Evolutionary conservation across 2,113 vertebrate species (phyloP), one percentile per base, ranked within the genome.

Genomic region (Mobula birostris): DNA sequence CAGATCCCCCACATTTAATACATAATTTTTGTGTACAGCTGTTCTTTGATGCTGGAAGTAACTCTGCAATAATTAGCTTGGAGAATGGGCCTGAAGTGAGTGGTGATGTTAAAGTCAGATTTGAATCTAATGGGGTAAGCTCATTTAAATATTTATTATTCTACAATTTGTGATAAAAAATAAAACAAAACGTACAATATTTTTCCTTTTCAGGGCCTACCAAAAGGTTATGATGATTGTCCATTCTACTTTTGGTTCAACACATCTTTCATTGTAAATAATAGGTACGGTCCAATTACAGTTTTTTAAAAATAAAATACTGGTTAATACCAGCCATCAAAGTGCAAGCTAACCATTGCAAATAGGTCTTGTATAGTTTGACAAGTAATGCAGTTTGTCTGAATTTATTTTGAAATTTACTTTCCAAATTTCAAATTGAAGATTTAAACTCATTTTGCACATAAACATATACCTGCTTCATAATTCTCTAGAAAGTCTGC

Each of bases 191-290:
- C 58, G 68, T 66, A 19, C 27, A 83, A 1, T 87, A n/a, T 58
- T 92, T 8, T 24, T 40, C 94, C 27, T 94, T 72, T 94, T 83
- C 94, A 99, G 99, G 96, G 96, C 95, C 96, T 99, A 94, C 98
- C 98, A 0, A 99, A 97, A 95, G 97, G 98, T 94, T 99, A 99
- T 40, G 98, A 99, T 94, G 97, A 97, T 94, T 99, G 98, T 94
- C 96, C 98, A 0, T 99, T 99, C 96, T 99, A 98, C 96, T 99
- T 99, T 95, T 99, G 98, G 98, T 99, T 99, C 96, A 98, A 99
- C 94, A 99, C 98, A 61, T 97, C 98, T 63, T 99, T 99, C 94
- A 95, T 99, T 96, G 95, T 97, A 88, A 96, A 98, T 21, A 97
- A 98, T 95, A 98, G 97, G 98, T 99, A 97, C 68, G 97, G 58